Base-by-base conservation (phyloP, 2,113 vertebrate genomes). In the Pseudorasbora parva region DNA sequence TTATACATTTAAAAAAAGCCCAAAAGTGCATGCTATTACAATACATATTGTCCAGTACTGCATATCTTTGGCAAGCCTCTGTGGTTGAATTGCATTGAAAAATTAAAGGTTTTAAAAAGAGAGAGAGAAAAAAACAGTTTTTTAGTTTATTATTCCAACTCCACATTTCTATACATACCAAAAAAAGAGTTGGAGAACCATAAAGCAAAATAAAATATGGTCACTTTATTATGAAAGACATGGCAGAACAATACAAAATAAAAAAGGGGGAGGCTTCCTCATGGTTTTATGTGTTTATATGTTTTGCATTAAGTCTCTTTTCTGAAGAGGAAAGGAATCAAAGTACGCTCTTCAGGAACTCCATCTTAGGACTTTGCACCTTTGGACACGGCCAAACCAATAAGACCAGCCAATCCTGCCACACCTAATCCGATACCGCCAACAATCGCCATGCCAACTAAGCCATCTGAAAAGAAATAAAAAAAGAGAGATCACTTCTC, bases 361-460 rank as follows among this genome's bases (percentile, higher is more conserved):
- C 82, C 85, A 51, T 47, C 82, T 95, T 95, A 97, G 77, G 95
- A 93, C 90, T 95, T 97, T 79, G 95, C 93, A 86, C 93, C 93
- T 89, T 97, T 97, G 85, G 96, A 88, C 75, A 97, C 94, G 0
- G 96, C 96, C 89, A 97, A 85, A 72, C 96, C 97, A 43, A 97
- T 96, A 87, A 97, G 94, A 66, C 96, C 96, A 0, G 96, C 96
- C 81, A 98, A 87, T 0, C 96, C 96, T 0, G 95, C 97, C 85
- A 97, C 93, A 0, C 96, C 96, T 1, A 98, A 91, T 2, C 96
- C 95, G 83, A 97, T 95, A 43, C 97, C 96, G 0, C 97, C 96
- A 0, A 97, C 96, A 0, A 97, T 98, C 14, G 96, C 96, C 95
- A 98, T 98, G 90, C 96, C 97, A 2, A 98, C 95, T 74, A 98